Base-by-base conservation (phyloP, 2,888 invertebrate species). In the Antheraea yamamai region DNA sequence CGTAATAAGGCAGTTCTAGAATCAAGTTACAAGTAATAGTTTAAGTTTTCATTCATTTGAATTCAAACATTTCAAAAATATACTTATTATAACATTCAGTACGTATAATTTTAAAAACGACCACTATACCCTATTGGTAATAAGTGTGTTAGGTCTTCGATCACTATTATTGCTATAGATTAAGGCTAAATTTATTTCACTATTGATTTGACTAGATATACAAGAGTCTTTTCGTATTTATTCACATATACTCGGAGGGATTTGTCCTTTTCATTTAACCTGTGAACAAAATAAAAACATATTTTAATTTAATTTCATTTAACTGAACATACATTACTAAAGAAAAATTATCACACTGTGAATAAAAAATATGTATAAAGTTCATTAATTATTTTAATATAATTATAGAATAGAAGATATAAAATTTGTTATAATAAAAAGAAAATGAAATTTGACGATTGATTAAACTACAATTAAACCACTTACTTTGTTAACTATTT, bases 131-230 rank as follows among this genome's bases (percentile, higher is more conserved):
- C 30, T 66, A 66, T 30, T 66, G 64, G 64, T 66, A 66, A 66
- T 26, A 66, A 66, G 1, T 64, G 12, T 66, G 30, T 35, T 70
- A 20, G 20, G 70, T 70, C 70, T 70, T 39, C 39, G 12, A 39
- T 39, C 70, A 39, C 39, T 70, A 70, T 39, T 70, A 70, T 20
- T 70, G 35, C 39, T 35, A 70, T 39, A 76, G 78, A 79, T 85
- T 84, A 84, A 75, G 79, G 79, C 82, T 88, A 85, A 81, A 81
- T 79, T 80, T 90, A 94, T 94, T 93, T 93, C 94, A 94, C 94
- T 93, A 91, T 77, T 82, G 84, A 84, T 88, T 91, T 95, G 95
- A 95, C 95, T 95, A 95, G 95, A 95, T 87, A 88, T 87, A 89
- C 89, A 87, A 91, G 88, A 94, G 94, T 94, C 93, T 94, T 91